Evolutionary conservation across 2,888 invertebrate species (phyloP).

Genomic region (Nymphalis polychloros): DNA sequence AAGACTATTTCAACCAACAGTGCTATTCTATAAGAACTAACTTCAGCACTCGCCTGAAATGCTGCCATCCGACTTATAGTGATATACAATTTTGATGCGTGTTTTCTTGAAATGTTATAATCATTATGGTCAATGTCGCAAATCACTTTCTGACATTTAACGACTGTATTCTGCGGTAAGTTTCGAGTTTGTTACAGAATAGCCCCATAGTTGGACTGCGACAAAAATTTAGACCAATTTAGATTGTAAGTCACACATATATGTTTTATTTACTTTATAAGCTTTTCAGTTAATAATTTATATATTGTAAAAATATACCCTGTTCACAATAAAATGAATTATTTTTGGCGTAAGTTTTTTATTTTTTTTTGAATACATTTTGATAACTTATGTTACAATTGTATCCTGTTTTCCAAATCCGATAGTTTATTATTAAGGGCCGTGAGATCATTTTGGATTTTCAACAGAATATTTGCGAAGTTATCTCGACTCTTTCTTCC

Average conservation of each 20-base stretch:
- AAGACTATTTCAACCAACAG: too few species aligned
- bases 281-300: background rate
- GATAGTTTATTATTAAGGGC: conserved; percentile 63
- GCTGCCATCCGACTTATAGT: too few species aligned
- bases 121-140: too few species aligned
- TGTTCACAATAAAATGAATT: conserved; percentile 22
- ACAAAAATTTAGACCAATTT: background rate
- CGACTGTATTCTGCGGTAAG: too few species aligned
- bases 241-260: conserved; percentile 6
- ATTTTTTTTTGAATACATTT: background rate
- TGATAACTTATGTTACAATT: conserved; percentile 28
- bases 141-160: too few species aligned
- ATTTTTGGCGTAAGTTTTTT: conserved; percentile 16
- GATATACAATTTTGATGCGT: too few species aligned
- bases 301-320: conserved; percentile 12
- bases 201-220: too few species aligned
- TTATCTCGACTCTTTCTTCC: conserved; percentile 64
- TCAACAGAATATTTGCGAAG: conserved; percentile 62
- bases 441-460: conserved; percentile 69
- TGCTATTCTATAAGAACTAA: too few species aligned
- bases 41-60: too few species aligned
- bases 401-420: conserved; percentile 62
- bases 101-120: too few species aligned
- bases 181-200: too few species aligned
- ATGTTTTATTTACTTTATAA: background rate